Evolutionary conservation across 2,797 vertebrate genomes (phyloP), one percentile per base, ranked within the genome.

Genomic region (Allobates femoralis): DNA sequence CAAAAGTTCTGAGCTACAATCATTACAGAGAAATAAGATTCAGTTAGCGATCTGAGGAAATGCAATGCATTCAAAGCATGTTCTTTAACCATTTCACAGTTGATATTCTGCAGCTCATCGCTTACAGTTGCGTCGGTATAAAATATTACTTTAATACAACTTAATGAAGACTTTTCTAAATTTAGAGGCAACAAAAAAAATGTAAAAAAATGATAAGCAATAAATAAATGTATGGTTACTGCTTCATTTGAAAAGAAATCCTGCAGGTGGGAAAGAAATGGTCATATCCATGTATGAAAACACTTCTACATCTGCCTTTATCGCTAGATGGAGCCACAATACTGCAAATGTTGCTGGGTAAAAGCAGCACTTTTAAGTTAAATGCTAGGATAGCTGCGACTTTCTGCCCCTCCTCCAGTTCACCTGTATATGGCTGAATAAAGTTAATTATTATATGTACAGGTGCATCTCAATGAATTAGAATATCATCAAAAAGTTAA

Each of bases 1-100:
- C 55, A 78, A 78, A 78, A 32, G 76, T 58, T 58, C 76, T 78
- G 41, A 58, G 55, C 28, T 78, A 60, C 37, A 60, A 78, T 77
- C 30, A 37, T 78, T 58, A 78, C 55, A 37, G 32, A 21, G 2
- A 23, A 58, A 58, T 37, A 78, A 78, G 30, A 37, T 55, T 78
- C 53, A 55, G 75, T 56, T 58, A 55, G 51, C 53, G 56, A n/a
- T 78, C 32, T 15, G 21, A 78, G 76, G 30, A 78, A 78, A 78
- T 78, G 19, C 14, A 60, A 37, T 58, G 55, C 32, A 58, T 56
- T 78, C 34, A 58, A 16, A 58, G 41, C 21, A 60, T 41, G 55
- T 78, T 58, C n/a, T 60, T 58, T 78, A 55, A 78, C 53, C 18
- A 56, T 78, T 34, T 58, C 15, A 56, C 28, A 21, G 75, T 21